Conservation (phyloP, 2,888 invertebrate genomes). For the Thecophora atra region DNA sequence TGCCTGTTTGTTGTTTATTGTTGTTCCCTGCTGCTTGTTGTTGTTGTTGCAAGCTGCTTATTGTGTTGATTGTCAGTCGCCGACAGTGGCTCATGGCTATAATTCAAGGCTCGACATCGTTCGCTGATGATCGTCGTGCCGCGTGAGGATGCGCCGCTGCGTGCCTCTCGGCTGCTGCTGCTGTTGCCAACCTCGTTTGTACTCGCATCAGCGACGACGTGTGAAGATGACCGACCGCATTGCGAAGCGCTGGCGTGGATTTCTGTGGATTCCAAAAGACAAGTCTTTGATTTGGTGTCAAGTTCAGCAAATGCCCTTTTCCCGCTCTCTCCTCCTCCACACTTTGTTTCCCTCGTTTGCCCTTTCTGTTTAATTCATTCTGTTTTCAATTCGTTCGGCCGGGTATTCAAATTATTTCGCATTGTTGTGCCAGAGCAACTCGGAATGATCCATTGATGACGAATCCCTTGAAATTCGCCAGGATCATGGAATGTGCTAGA, state of each 20-base stretch:
- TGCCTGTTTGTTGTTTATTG: conserved; percentile 9
- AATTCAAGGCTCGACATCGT: conserved; percentile 59
- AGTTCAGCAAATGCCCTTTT: conserved; percentile 62
- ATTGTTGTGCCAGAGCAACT: conserved; percentile 3
- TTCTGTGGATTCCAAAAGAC: conserved; percentile 33
- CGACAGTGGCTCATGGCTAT: conserved; percentile 55
- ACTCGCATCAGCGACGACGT: conserved; percentile 11
- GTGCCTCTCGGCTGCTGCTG: conserved; percentile 41
- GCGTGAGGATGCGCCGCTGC: conserved; percentile 41
- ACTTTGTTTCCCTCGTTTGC: background rate
- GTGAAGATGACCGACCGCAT: conserved; percentile 29
- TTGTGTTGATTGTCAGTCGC: conserved; percentile 41
- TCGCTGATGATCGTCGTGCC: conserved; percentile 49
- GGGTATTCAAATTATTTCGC: conserved; percentile 17
- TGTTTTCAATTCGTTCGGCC: background rate
- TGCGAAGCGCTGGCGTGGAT: background rate
- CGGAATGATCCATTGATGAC: conserved; percentile 19
- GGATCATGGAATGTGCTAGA: background rate
- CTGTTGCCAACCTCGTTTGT: conserved; percentile 22
- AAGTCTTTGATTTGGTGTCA: conserved; percentile 63
- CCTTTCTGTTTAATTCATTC: background rate
- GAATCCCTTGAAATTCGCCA: background rate
- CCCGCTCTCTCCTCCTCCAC: background rate
- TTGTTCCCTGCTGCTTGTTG: conserved; percentile 7
- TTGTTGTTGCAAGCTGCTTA: conserved; percentile 28